Percentiles rank a stretch among this genome's conserved stretches.
These are phyloP conservation scores for Malthinus seriepunctatus DNA, from an alignment of 2,888 invertebrate species.

Conservation along the genomic window DNA sequence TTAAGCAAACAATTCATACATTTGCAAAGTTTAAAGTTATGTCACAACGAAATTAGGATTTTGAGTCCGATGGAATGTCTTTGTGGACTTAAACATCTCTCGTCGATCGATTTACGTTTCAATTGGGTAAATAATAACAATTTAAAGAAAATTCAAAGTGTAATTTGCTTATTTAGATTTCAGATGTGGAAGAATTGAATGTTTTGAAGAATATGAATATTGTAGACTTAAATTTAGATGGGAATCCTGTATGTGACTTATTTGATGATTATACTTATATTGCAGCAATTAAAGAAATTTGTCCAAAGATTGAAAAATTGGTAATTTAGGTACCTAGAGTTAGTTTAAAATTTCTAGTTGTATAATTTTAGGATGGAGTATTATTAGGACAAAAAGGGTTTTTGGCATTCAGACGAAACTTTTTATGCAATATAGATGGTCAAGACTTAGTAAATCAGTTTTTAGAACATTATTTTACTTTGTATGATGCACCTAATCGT, in stretches of 20 bases:
- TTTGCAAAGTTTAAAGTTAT: constrained; percentile 43
- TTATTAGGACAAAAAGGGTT: constrained; percentile 48
- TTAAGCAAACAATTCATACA: constrained; percentile 39
- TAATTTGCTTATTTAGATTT: background rate
- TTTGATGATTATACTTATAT: constrained; percentile 66
- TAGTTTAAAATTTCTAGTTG: background rate
- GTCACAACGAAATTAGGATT: constrained; percentile 46
- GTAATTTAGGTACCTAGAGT: constrained; percentile 52
- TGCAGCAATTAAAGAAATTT: constrained; percentile 58
- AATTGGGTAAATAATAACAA: constrained; percentile 29
- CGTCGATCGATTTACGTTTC: constrained; percentile 33
- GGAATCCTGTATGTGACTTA: constrained; percentile 71
- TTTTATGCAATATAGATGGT: constrained; percentile 56
- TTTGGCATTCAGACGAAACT: constrained; percentile 58
- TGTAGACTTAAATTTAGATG: constrained; percentile 61
- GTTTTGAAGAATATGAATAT: constrained; percentile 41
- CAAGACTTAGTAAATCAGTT: constrained; percentile 63
- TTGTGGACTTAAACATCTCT: constrained; percentile 31
- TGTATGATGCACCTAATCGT: constrained; percentile 65
- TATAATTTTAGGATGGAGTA: constrained; percentile 59
- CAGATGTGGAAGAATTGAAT: constrained; percentile 25
- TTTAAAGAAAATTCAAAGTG: background rate
- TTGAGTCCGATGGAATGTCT: constrained; percentile 47
- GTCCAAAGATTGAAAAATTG: constrained; percentile 58
- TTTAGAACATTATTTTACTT: constrained; percentile 66